Evolutionary conservation across 2,888 invertebrate genomes (phyloP).

Genomic region (Drosophila paramelanica): DNA sequence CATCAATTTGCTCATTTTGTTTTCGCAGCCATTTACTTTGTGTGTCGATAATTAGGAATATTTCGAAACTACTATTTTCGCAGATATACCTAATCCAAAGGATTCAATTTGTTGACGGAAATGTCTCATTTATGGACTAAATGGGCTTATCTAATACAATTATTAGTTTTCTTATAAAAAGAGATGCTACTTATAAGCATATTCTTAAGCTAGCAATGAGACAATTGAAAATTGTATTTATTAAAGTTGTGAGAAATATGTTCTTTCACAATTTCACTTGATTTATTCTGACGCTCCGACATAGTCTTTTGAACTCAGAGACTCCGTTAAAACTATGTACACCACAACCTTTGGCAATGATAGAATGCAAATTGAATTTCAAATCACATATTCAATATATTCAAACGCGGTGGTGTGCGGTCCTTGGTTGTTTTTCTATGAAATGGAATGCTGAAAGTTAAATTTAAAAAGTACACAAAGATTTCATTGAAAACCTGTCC

Average conservation of each 20-base stretch:
- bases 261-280: slow-evolving; percentile 7
- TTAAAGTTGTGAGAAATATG: slow-evolving; percentile 3
- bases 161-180: too few species aligned
- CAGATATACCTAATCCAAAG: neutral
- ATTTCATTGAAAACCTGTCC: slow-evolving; percentile 18
- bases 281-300: neutral
- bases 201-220: too few species aligned
- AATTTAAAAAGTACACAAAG: slow-evolving; percentile 25
- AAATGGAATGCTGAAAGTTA: slow-evolving; percentile 23
- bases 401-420: slow-evolving; percentile 15
- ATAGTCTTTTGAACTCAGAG: neutral
- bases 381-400: slow-evolving; percentile 58
- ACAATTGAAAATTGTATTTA: neutral
- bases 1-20: slow-evolving; percentile 61
- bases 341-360: slow-evolving; percentile 9
- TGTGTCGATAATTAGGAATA: neutral
- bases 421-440: slow-evolving; percentile 6
- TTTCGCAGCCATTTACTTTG: slow-evolving; percentile 4
- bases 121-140: neutral
- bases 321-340: slow-evolving; percentile 8
- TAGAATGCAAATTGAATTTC: slow-evolving; percentile 51
- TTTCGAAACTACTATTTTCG: neutral
- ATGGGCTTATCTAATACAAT: neutral
- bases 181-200: neutral
- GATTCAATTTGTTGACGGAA: neutral